phyloP scores from a whole-genome alignment of 2,797 vertebrate genomes.

The Melopsittacus undulatus region DNA sequence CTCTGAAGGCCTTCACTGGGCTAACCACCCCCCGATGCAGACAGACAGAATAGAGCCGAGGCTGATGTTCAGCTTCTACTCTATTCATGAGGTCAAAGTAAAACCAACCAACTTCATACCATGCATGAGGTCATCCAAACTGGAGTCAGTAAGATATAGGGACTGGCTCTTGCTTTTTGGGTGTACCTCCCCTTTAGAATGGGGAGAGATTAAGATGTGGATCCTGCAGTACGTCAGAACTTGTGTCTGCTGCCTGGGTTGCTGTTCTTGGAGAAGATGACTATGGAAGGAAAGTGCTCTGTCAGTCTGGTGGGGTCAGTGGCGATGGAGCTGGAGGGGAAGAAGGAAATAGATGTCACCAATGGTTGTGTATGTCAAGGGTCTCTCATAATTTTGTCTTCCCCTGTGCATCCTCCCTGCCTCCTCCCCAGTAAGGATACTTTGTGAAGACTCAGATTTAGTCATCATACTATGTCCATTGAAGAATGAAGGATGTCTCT shows the following conservation, averaged over 20 bases:
- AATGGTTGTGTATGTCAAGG: neutral
- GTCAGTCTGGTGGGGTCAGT: neutral
- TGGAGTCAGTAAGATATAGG: neutral
- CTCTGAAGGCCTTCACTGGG: neutral
- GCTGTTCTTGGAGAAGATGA: neutral
- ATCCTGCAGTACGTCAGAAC: neutral
- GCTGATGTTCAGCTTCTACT: neutral
- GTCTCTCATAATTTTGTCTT: neutral
- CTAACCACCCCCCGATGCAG: fast-evolving
- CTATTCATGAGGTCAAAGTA: neutral
- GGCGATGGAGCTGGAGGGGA: neutral
- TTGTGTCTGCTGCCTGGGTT: neutral
- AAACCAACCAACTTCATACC: neutral
- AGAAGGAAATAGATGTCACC: neutral
- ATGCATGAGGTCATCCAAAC: neutral
- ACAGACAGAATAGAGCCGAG: neutral
- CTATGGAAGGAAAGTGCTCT: neutral
- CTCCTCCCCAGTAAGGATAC: neutral
- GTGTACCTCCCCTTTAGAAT: neutral
- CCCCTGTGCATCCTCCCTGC: neutral
- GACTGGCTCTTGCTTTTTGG: neutral
- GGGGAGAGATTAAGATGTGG: neutral
- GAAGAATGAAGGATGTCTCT: neutral
- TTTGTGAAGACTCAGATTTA: neutral
- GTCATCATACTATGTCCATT: neutral